Conservation (phyloP, 2,888 invertebrate species). For the Diarsia dahlii region DNA sequence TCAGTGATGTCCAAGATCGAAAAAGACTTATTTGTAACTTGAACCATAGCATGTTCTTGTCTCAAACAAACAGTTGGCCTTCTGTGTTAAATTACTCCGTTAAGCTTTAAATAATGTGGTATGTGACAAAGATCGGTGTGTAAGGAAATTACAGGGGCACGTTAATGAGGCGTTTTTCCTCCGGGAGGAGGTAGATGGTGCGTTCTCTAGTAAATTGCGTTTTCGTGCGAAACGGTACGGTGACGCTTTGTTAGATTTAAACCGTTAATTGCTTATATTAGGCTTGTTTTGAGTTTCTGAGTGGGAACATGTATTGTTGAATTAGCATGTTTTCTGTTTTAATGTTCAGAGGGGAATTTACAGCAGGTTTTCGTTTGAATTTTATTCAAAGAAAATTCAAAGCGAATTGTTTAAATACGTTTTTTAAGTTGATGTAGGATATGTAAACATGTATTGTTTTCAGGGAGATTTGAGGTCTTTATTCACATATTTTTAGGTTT, state of each 20-base stretch:
- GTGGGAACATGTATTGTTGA: constrained; percentile 22
- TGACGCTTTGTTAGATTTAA: constrained; percentile 45
- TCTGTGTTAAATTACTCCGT: constrained; percentile 13
- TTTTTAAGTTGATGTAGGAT: neutral
- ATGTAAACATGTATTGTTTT: neutral
- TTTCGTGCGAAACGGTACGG: constrained; percentile 18
- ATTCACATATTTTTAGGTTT: neutral
- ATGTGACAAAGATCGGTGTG: constrained; percentile 38
- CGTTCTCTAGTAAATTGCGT: constrained; percentile 36
- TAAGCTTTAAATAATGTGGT: constrained; percentile 41
- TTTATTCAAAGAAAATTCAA: neutral
- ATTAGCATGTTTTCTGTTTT: constrained; percentile 1
- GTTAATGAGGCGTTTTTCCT: constrained; percentile 57
- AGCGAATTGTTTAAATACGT: neutral
- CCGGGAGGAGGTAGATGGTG: constrained; percentile 25
- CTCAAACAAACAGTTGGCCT: constrained; percentile 7
- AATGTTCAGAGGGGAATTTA: neutral
- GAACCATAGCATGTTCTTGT: neutral
- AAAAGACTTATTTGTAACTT: neutral
- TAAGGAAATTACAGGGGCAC: constrained; percentile 37
- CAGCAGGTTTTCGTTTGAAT: neutral
- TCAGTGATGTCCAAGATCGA: neutral
- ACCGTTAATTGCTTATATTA: constrained; percentile 37
- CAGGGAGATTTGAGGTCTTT: too few relatives aligned
- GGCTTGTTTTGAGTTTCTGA: constrained; percentile 6